Conservation (phyloP, 2,113 vertebrate genomes). For the Theristicus caerulescens region DNA sequence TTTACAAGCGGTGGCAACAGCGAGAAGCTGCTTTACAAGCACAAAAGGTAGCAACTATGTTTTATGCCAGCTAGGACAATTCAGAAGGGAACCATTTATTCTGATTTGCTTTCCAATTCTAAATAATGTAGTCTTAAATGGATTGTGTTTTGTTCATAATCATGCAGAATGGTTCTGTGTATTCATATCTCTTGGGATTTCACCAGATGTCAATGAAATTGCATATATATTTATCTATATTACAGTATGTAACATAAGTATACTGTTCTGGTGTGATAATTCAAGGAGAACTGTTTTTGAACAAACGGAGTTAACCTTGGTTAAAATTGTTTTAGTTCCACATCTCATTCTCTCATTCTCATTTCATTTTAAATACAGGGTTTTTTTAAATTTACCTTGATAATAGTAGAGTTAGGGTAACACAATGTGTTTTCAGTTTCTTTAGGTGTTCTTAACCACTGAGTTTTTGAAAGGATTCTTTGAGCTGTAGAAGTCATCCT, state of each 20-base stretch:
- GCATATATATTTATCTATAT: not conserved
- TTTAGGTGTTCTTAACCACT: not conserved
- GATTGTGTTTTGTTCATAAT: not conserved
- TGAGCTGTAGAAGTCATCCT: not conserved
- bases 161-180: not conserved
- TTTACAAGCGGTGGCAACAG: slow-evolving; percentile 98
- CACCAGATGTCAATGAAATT: not conserved
- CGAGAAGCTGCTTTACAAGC: slow-evolving; percentile 90
- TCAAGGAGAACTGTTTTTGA: not conserved
- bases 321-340: not conserved
- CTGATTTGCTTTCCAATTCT: not conserved
- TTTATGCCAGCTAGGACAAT: not conserved
- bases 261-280: not conserved
- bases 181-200: not conserved
- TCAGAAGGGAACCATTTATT: not conserved
- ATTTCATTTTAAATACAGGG: not conserved
- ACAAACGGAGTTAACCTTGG: not conserved
- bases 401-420: not conserved
- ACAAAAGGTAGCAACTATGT: slow-evolving; percentile 82
- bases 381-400: not conserved
- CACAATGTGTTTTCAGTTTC: not conserved
- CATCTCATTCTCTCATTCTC: not conserved
- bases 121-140: fast-evolving
- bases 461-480: not conserved
- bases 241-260: not conserved